Base-by-base conservation (phyloP, 1,140 invertebrate genomes). In the Colletes latitarsis region DNA sequence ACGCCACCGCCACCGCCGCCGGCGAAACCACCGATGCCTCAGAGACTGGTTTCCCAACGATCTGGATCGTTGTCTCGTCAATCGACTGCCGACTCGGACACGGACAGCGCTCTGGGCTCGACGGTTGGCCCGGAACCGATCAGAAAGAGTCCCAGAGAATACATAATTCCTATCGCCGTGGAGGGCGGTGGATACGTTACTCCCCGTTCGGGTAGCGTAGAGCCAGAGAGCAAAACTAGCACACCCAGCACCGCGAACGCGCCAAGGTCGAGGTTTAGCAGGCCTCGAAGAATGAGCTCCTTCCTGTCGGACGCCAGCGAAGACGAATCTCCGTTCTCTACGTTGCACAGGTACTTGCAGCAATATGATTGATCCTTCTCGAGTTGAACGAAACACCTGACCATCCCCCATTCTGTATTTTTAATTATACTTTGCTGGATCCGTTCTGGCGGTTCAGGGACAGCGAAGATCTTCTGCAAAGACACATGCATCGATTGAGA, bases 121-220 rank as follows among this genome's bases (percentile, higher is more conserved):
- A 93, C 91, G 12, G 92, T 95, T 39, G 95, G 93, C 52, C 93
- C 94, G 10, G 95, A 98, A 90, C 96, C 96, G 1, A 97, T 97
- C 83, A 96, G 96, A 87, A 98, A 98, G 93, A 97, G 96, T 72
- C 97, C 97, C 12, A 93, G 97, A 19, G 97, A 98, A 92, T 98
- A 97, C 86, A 98, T 98, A 88, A 98, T 98, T 92, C 97, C 97
- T 1, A 98, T 98, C 87, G 96, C 97, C 17, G 95, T 98, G 60
- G 97, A 98, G 93, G 97, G 97, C 78, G 97, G 97, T 78, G 97
- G 97, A 69, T 97, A 96, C 89, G 96, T 97, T 39, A 98, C 96
- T 21, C 97, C 97, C 17, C 93, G 96, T 39, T 96, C 96, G 66
- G 95, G 96, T 77, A 97, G 96, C 88, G 93, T 96, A 39, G 96